Evolutionary conservation across 2,797 vertebrate species (phyloP), one percentile per base, ranked within the genome.

Genomic region (Alosa sapidissima): DNA sequence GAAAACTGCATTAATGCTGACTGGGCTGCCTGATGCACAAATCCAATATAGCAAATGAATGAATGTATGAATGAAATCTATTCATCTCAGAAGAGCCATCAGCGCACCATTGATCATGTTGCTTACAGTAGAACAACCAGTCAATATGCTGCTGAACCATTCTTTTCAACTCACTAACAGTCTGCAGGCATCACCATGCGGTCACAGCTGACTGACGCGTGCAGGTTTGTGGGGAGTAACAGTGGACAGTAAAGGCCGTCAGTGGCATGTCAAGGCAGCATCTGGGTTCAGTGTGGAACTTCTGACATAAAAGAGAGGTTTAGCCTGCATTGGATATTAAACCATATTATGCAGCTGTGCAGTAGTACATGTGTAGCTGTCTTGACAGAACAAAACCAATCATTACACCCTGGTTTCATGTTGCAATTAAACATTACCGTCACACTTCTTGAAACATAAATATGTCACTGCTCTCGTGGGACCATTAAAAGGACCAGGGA

Each of bases 91-190:
- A 14, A 8, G 72, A 47, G 72, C 72, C 72, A 78, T 78, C 41
- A 21, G 41, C 10, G 41, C 41, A 45, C 45, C 41, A 78, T 47
- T 47, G 72, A 78, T 78, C 72, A 78, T 8, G 16, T 8, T 45
- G 72, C 45, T 78, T 5, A 28, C 28, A 28, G 28, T n/a, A 21
- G 41, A 47, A 4, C 16, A 78, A 47, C 72, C 36, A 47, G 72
- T 78, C 72, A 78, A 78, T 78, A 78, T 78, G 36, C 65, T 72
- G 65, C 28, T 36, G 10, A 68, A 68, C 65, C 11, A 78, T 19
- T 45, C 68, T 3, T 55, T 1, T 19, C 16, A 8, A 21, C 19
- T 3, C 72, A 75, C 14, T 45, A 19, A 5, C 36, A 75, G 68
- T 36, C 68, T 41, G 68, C 16, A 78, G 72, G 16, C 72, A 47